phyloP scores from a whole-genome alignment of 1,140 invertebrate genomes.

The Goniozus legneri region DNA sequence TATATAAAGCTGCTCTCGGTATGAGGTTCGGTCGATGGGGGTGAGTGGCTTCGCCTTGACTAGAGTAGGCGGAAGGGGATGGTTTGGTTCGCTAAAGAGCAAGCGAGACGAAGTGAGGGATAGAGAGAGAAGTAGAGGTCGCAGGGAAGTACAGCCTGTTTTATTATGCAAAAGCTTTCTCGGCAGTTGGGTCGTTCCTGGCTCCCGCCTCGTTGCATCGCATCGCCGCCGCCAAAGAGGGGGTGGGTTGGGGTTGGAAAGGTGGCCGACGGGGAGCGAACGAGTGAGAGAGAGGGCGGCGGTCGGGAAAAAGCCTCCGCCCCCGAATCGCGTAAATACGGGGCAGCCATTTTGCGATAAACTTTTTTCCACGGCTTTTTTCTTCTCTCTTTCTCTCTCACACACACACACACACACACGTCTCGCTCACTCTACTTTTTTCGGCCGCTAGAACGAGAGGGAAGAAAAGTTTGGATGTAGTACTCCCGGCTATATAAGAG shows the following conservation, averaged over 20 bases:
- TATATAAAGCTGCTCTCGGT: background rate
- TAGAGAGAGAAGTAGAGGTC: slow-evolving; percentile 17
- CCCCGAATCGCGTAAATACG: slow-evolving; percentile 53
- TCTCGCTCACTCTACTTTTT: no score
- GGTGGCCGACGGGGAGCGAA: background rate
- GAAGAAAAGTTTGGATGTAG: slow-evolving; percentile 26
- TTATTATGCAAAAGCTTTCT: slow-evolving; percentile 57
- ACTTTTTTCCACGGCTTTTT: slow-evolving; percentile 40
- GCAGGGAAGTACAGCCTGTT: slow-evolving; percentile 47
- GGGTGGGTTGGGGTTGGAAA: slow-evolving; percentile 9
- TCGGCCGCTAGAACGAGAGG: slow-evolving; percentile 15
- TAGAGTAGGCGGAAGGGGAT: background rate
- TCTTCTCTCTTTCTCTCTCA: background rate
- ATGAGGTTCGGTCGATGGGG: background rate
- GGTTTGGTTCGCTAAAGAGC: background rate
- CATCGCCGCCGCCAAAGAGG: slow-evolving; percentile 31
- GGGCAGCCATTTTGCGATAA: slow-evolving; percentile 56
- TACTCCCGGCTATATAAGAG: slow-evolving; percentile 4
- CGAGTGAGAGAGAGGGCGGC: slow-evolving; percentile 19
- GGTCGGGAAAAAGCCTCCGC: slow-evolving; percentile 49
- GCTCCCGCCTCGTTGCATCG: slow-evolving; percentile 42
- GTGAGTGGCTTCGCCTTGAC: no score
- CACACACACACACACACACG: background rate
- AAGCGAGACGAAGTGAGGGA: slow-evolving; percentile 17
- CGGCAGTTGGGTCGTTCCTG: slow-evolving; percentile 48